Evolutionary conservation across 2,797 vertebrate genomes (phyloP).

Genomic region (Scolopax rusticola): DNA sequence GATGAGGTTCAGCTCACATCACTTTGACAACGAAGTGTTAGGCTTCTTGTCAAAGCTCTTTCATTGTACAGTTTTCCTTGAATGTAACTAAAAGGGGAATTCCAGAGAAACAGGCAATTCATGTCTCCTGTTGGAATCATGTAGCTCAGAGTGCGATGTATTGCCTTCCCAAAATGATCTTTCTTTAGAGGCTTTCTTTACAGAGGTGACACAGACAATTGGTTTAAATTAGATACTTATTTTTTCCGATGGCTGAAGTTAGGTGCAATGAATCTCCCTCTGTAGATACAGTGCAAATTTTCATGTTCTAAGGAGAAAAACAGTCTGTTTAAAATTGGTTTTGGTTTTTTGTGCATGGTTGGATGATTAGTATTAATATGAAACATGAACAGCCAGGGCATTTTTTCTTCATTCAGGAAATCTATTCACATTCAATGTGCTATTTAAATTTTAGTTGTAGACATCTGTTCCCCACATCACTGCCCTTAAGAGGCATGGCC

Average conservation of each 20-base stretch:
- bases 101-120: neutral
- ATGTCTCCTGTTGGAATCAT: neutral
- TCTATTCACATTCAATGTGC: neutral
- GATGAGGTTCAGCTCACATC: neutral
- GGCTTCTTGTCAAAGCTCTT: neutral
- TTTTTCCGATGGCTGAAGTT: neutral
- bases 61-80: neutral
- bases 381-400: neutral
- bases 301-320: neutral
- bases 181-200: neutral
- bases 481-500: neutral
- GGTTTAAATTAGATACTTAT: neutral
- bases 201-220: neutral
- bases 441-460: neutral
- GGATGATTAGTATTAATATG: neutral
- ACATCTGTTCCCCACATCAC: neutral
- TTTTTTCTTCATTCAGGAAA: neutral
- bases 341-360: neutral
- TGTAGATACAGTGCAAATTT: neutral
- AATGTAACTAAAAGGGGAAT: neutral
- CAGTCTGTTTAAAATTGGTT: neutral
- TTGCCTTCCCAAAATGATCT: neutral
- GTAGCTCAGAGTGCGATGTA: neutral
- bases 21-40: neutral
- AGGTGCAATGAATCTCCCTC: neutral